phyloP scores from a whole-genome alignment of 2,888 invertebrate species.

The Tenthredo scrophulariae region DNA sequence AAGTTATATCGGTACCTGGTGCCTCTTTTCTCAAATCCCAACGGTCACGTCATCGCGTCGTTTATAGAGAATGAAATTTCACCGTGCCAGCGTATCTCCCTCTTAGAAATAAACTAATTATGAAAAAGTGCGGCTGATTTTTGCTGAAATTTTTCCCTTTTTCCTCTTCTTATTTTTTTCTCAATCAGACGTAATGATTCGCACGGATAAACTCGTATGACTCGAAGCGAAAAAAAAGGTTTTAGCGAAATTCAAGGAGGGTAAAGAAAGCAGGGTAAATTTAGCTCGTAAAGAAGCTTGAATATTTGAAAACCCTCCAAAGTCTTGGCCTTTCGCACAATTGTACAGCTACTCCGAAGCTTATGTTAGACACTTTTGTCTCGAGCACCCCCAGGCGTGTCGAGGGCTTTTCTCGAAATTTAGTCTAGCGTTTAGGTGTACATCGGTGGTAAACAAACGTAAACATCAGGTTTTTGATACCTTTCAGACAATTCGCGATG shows the following conservation, averaged over 20 bases:
- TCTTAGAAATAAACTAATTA: not conserved
- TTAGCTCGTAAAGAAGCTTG: not conserved
- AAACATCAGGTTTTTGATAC: not conserved
- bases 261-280: not conserved
- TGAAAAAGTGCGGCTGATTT: not conserved
- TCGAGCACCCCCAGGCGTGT: slow-evolving; percentile 12
- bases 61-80: slow-evolving; percentile 13
- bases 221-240: not conserved
- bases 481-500: not conserved
- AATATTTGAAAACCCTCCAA: slow-evolving; percentile 21
- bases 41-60: slow-evolving; percentile 40
- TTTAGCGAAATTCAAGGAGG: not conserved
- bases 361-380: slow-evolving; percentile 35
- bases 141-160: not conserved
- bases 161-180: not conserved
- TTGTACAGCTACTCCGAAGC: slow-evolving; percentile 9
- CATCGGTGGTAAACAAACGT: not conserved
- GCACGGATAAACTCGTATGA: not conserved
- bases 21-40: slow-evolving; percentile 13
- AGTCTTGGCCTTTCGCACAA: slow-evolving; percentile 17
- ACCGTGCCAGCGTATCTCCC: not conserved
- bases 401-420: not conserved
- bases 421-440: not conserved
- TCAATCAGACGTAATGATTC: not conserved
- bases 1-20: slow-evolving; percentile 21